Conservation (phyloP, 2,797 vertebrate species). For the Gallinago nigripennis region DNA sequence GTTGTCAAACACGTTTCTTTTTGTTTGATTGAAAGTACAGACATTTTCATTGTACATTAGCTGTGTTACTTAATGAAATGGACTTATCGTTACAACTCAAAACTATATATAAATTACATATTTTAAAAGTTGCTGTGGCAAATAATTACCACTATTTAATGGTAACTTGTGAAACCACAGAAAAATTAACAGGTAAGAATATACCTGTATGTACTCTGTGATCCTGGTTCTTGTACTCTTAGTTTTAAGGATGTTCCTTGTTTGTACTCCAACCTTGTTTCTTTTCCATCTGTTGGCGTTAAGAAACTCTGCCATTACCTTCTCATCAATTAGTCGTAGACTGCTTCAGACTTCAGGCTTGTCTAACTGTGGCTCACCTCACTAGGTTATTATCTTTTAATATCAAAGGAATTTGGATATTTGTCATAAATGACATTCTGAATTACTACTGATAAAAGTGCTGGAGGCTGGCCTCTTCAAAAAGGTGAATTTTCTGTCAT, state of each 20-base stretch:
- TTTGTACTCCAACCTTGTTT: neutral
- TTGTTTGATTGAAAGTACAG: neutral
- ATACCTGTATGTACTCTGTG: neutral
- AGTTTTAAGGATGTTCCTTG: neutral
- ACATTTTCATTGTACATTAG: neutral
- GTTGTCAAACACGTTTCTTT: constrained; percentile 5
- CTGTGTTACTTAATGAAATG: neutral
- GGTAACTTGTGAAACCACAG: neutral
- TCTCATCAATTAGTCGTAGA: neutral
- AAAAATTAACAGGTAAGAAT: neutral
- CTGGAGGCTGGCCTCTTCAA: neutral
- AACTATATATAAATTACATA: constrained; percentile 43
- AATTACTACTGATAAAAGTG: neutral
- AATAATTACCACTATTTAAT: constrained; percentile 57
- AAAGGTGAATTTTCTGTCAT: neutral
- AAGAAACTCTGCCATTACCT: neutral
- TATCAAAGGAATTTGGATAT: neutral
- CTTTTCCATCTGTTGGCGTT: neutral
- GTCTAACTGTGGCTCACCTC: neutral
- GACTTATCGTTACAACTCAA: neutral
- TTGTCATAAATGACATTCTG: neutral
- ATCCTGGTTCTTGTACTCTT: neutral
- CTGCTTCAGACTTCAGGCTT: neutral
- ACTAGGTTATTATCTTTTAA: neutral
- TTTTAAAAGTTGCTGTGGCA: constrained; percentile 59